Base-by-base conservation (phyloP, 2,888 invertebrate species). In the Lumbricus terrestris region DNA sequence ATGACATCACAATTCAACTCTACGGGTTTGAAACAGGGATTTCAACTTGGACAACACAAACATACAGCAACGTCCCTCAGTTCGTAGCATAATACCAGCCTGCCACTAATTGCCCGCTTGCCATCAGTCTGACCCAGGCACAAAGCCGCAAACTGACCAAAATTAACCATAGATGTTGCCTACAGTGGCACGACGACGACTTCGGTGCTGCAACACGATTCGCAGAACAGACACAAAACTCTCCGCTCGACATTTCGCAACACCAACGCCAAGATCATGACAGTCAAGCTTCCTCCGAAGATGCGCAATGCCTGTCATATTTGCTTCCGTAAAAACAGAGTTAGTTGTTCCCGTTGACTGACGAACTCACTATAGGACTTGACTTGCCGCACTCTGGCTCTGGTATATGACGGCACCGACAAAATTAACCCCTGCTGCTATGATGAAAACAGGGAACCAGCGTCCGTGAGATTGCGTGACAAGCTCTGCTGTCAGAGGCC, bases 361-460 rank as follows among this genome's bases (percentile, higher is more conserved):
- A 83, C 16, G 40, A 34, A 13, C 16, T 40, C 33, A 54, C 90
- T 90, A 91, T 90, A 91, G 47, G 54, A 92, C 90, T 89, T 92
- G 92, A 82, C 91, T 91, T 33, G 96, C 96, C 85, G 96, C 96
- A 94, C 97, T 97, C 94, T 97, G 97, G 93, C 96, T 96, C 93
- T 96, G 96, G 95, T 97, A 97, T 92, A 97, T 96, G 92, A 97
- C 96, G 91, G 97, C 96, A 88, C 97, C 97, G 34, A 96, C 96
- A 93, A 97, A 96, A 95, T 97, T 97, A 89, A 97, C 96, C 47
- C 96, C 96, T 0, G 96, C 97, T 4, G 97, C 97, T 83, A 97
- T 95, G 90, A 97, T 96, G 94, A 97, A 97, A 82, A 97, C 97
- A 0, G 96, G 96, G 94, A 97, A 96, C 97, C 97, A 97, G 90